Percentiles rank a stretch among this genome's conserved stretches.
These are phyloP conservation scores for Agrochola circellaris DNA, from an alignment of 2,888 invertebrate species.

Conservation along the genomic window DNA sequence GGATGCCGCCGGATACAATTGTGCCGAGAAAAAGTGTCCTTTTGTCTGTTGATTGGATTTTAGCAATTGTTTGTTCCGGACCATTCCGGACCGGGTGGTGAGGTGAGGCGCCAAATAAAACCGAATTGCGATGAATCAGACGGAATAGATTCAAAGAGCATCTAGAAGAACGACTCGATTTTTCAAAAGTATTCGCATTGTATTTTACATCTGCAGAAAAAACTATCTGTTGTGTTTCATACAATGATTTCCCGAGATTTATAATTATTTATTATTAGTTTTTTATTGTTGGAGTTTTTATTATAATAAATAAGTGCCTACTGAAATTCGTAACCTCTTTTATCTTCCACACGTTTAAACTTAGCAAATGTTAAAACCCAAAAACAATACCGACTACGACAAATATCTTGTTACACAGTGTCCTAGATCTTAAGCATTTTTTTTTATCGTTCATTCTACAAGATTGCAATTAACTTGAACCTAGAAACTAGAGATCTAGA, in stretches of 20 bases:
- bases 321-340: not conserved
- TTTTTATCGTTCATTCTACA: not conserved
- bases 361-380: not conserved
- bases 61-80: slow-evolving; percentile 66
- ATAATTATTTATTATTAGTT: no score
- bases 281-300: no score
- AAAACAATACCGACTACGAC: not conserved
- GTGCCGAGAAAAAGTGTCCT: slow-evolving; percentile 65
- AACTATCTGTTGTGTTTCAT: not conserved
- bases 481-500: not conserved
- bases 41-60: slow-evolving; percentile 70
- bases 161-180: slow-evolving; percentile 7
- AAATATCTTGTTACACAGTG: not conserved
- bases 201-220: not conserved
- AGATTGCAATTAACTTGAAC: not conserved
- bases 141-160: slow-evolving; percentile 38
- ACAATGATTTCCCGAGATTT: not conserved
- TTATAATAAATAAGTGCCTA: not conserved
- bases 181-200: not conserved
- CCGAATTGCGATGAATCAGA: slow-evolving; percentile 55
- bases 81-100: slow-evolving; percentile 34
- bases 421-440: not conserved
- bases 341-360: not conserved
- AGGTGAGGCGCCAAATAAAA: slow-evolving; percentile 59
- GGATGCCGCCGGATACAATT: slow-evolving; percentile 47